Conservation (phyloP, 2,797 vertebrate species). For the Lagocephalus sceleratus region DNA sequence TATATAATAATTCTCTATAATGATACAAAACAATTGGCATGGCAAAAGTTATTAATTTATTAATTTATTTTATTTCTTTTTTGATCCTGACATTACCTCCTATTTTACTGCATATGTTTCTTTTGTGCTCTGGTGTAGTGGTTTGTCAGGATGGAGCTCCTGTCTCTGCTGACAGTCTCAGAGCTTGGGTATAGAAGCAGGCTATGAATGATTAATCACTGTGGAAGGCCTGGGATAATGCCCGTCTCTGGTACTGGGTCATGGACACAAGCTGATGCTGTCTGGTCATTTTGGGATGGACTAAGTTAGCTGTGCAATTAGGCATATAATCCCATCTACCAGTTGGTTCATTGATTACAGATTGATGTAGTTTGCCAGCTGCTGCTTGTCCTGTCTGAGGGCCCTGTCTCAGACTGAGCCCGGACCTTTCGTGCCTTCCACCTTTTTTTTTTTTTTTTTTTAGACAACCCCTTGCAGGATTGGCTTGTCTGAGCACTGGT, state of each 20-base stretch:
- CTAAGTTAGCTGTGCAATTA: constrained; percentile 78
- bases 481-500: constrained; percentile 62
- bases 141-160: constrained; percentile 36
- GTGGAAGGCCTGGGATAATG: constrained; percentile 63
- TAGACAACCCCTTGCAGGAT: constrained; percentile 46
- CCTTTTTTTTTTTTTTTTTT: constrained; percentile 45
- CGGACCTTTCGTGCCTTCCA: constrained; percentile 50
- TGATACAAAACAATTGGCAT: no score
- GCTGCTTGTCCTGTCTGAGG: constrained; percentile 77
- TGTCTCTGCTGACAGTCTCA: constrained; percentile 40
- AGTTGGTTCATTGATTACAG: constrained; percentile 91
- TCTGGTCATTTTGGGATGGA: constrained; percentile 71
- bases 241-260: constrained; percentile 62
- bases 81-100: no score
- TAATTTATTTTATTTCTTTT: no score
- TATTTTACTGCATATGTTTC: constrained; percentile 1
- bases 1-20: no score
- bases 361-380: constrained; percentile 90
- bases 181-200: constrained; percentile 57
- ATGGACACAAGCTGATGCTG: constrained; percentile 75
- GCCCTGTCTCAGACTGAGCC: constrained; percentile 58
- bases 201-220: constrained; percentile 69
- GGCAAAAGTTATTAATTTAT: no score
- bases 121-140: constrained; percentile 8
- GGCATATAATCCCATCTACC: constrained; percentile 81